Base-by-base conservation (phyloP, 2,888 invertebrate species). In the Eupithecia subumbrata region DNA sequence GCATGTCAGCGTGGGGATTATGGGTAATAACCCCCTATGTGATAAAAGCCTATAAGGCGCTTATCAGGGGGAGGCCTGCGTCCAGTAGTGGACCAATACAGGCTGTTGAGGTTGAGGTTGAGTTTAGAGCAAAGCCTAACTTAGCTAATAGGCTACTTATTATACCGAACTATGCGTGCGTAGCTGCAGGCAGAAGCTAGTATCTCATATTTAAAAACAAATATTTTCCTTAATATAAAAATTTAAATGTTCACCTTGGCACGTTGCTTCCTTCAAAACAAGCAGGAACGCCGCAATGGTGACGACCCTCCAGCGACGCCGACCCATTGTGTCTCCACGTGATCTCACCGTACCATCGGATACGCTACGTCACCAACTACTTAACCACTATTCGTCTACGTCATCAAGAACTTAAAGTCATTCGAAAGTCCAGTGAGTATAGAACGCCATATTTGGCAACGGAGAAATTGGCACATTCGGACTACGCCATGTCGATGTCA, bases 271-370 rank as follows among this genome's bases (percentile, higher is more conserved):
- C 85, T 90, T 91, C 87, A 90, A 85, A 78, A 92, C 89, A 82
- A 95, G 87, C 85, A 94, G 89, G 85, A 92, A 90, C 83, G 93
- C 92, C 79, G 93, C 90, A 83, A 94, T 89, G 72, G 91, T 91
- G 80, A 93, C 88, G 83, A 92, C 86, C 86, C 92, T 91, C 94
- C 95, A 94, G 80, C 95, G 94, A 85, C 93, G 90, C 81, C 94
- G 90, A 81, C 91, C 92, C 94, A 95, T 95, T 86, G 86, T 93
- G 79, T 84, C 74, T 76, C 74, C 71, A 76, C 70, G 76, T 74
- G 86, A 83, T 91, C 88, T 94, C 92, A 94, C 91, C 93, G 89
- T 90, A 86, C 88, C 94, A 94, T 94, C 87, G 77, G 90, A 91
- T 86, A 86, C 83, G 80, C 18, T 66, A 4, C 37, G 66, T 37